A percentile compares a stretch with the other conserved stretches of the same genome.
Conservation (phyloP, 2,888 invertebrate species). For the Phengaris alcon region DNA sequence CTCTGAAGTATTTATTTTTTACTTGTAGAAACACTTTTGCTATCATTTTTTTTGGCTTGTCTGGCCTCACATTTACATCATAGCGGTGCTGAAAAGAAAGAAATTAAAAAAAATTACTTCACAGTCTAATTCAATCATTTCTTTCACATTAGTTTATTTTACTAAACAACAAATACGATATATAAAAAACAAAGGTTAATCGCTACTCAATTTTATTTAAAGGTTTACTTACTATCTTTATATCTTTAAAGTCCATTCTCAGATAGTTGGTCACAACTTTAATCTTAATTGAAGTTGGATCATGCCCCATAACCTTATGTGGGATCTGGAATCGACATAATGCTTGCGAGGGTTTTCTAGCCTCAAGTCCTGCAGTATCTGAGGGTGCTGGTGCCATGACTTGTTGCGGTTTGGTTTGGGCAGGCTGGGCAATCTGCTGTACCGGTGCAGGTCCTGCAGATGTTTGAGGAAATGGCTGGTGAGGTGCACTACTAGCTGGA, state of each 20-base stretch:
- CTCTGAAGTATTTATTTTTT: conserved; percentile 56
- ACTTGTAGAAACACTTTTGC: conserved; percentile 67
- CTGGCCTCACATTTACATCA: conserved; percentile 86
- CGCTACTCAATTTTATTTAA: conserved; percentile 10
- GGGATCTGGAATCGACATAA: conserved; percentile 54
- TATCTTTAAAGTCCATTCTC: conserved; percentile 72
- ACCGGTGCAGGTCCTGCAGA: neutral
- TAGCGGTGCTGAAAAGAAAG: conserved; percentile 83
- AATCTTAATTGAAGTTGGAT: conserved; percentile 43
- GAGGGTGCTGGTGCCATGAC: neutral
- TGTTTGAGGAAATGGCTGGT: conserved; percentile 16
- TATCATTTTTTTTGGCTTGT: conserved; percentile 82
- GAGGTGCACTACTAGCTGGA: no score
- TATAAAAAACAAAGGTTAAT: neutral
- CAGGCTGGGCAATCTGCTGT: conserved; percentile 9
- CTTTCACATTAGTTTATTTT: no score
- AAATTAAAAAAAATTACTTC: conserved; percentile 7
- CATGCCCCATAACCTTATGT: conserved; percentile 53
- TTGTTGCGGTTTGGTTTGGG: neutral
- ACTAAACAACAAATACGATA: no score
- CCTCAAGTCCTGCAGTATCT: neutral
- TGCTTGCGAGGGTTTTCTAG: conserved; percentile 9
- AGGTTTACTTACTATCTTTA: conserved; percentile 58
- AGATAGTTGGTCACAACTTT: conserved; percentile 83
- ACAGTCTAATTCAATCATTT: neutral